Percentiles rank a stretch among this genome's conserved stretches.
Conservation (phyloP, 2,888 invertebrate species). For the Rhagophthalmus giganteus region DNA sequence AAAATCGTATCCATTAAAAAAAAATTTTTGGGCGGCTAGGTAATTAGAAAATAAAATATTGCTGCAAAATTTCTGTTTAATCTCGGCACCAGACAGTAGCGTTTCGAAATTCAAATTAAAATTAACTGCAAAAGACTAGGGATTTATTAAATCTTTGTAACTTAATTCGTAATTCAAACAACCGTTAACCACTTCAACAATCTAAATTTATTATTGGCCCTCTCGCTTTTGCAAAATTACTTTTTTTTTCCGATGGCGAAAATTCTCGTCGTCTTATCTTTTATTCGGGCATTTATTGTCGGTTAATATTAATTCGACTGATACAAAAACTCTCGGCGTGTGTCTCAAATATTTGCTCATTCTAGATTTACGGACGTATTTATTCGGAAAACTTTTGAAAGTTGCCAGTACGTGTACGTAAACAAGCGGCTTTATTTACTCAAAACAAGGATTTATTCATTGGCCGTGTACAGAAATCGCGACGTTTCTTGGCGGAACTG, state of each 20-base stretch:
- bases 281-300: no score
- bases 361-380: slow-evolving; percentile 17
- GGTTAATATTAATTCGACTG: no score
- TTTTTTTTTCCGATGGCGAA: background rate
- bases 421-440: slow-evolving; percentile 19
- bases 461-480: background rate
- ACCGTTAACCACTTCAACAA: slow-evolving; percentile 1
- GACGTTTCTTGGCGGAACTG: slow-evolving; percentile 5
- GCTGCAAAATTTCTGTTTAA: background rate
- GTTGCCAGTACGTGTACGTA: slow-evolving; percentile 13
- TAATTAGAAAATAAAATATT: slow-evolving; percentile 13
- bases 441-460: slow-evolving; percentile 19
- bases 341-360: slow-evolving; percentile 19
- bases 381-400: slow-evolving; percentile 17
- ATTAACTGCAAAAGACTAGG: slow-evolving; percentile 4
- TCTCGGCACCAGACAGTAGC: background rate
- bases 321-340: slow-evolving; percentile 5
- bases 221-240: background rate
- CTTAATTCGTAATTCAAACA: slow-evolving; percentile 1
- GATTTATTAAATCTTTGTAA: slow-evolving; percentile 4
- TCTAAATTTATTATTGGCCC: background rate
- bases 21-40: background rate
- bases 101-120: background rate
- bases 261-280: no score
- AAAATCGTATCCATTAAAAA: slow-evolving; percentile 8